Base-by-base conservation (phyloP, 2,113 vertebrate genomes). In the Dasyurus viverrinus region DNA sequence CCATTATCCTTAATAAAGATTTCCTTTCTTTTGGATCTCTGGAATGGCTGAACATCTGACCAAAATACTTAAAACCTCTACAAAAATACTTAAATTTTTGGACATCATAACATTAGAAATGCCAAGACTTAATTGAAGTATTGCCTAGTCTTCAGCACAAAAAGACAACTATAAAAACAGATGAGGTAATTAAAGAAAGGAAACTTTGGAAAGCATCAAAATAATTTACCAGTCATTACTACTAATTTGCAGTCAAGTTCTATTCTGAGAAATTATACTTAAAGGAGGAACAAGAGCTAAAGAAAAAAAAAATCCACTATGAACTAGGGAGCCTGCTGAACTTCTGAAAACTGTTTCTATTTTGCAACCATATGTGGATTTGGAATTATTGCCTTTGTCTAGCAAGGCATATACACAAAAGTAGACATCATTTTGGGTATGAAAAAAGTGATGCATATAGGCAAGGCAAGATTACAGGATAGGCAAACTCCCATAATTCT, bases 101-200 rank as follows among this genome's bases (percentile, higher is more conserved):
- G 89, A 90, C 30, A 93, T 92, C 93, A 93, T 95, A 96, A 95
- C 92, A 95, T 93, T 55, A 60, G 90, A 95, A 97, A 50, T 92
- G 92, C 93, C 53, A 16, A 10, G 93, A 94, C 94, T 96, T 92
- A 93, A 92, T 95, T 92, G 92, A 98, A 12, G 90, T 90, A 90
- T 91, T 97, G 92, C 53, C 94, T 96, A 94, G 84, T 94, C 90
- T 95, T 97, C 96, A 93, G 95, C 93, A 97, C 89, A 93, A 97
- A 98, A 97, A 96, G 94, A 94, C 98, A 98, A 97, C 98, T 98
- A 97, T 98, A 97, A 98, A 98, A 98, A 98, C 96, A 98, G 90
- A 97, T 97, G 95, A 25, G 50, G 96, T 0, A 0, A 96, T 95
- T 98, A 97, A 94, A 97, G 97, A 96, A 96, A 94, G 96, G 98